A percentile compares a stretch with the other conserved stretches of the same genome.
phyloP scores from a whole-genome alignment of 92 coral and sea anemone genomes.

The Palythoa heliodiscus region DNA sequence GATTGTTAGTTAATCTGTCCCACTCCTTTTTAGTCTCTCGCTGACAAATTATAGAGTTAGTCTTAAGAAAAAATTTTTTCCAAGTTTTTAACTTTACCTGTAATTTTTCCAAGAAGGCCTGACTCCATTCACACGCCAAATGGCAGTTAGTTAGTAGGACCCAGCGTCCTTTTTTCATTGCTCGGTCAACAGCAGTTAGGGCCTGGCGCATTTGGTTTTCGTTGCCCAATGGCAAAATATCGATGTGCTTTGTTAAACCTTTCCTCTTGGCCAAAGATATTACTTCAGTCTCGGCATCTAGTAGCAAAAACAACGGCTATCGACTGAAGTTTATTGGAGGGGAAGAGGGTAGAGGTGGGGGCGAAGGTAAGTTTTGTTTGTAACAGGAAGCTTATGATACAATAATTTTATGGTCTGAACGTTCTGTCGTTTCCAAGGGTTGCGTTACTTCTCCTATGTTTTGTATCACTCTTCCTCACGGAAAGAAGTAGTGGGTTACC shows the following conservation, averaged over 20 bases:
- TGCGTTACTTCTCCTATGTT: no score
- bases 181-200: constrained; percentile 70
- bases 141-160: constrained; percentile 88
- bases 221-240: constrained; percentile 72
- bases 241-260: constrained; percentile 45
- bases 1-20: no score
- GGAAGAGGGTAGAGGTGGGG: no score
- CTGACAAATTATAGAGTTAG: neutral
- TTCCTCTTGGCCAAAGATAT: constrained; percentile 73
- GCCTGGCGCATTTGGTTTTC: constrained; percentile 56
- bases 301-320: neutral
- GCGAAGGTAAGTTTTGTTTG: neutral
- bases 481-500: neutral
- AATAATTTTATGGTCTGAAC: neutral
- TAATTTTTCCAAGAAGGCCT: constrained; percentile 68
- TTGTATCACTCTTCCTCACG: neutral
- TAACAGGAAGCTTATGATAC: neutral
- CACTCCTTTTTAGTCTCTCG: neutral
- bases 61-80: neutral
- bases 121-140: constrained; percentile 72
- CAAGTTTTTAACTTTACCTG: constrained; percentile 54
- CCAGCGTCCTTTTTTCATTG: constrained; percentile 81
- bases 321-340: neutral
- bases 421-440: neutral
- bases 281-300: constrained; percentile 84